Evolutionary conservation across 2,888 invertebrate genomes (phyloP).

Genomic region (Sisyra terminalis): DNA sequence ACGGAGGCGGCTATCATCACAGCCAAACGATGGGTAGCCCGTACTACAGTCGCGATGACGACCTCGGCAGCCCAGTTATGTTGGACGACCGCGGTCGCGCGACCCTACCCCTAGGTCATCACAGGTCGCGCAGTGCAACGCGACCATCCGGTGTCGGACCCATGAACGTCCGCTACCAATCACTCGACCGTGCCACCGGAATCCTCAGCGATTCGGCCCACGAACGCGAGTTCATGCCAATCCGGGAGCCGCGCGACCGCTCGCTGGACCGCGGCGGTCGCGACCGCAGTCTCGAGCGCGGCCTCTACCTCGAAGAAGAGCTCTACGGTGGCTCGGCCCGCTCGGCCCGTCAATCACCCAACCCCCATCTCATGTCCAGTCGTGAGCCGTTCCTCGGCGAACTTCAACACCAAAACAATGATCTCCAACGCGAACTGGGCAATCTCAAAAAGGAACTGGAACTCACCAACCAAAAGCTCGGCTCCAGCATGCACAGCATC

Average conservation of each 20-base stretch:
- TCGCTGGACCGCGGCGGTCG: conserved; percentile 44
- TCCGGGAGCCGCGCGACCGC: conserved; percentile 55
- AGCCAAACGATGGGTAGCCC: conserved; percentile 41
- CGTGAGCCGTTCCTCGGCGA: conserved; percentile 59
- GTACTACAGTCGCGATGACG: conserved; percentile 62
- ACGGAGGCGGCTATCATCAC: conserved; percentile 28
- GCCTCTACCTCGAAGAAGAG: conserved; percentile 53
- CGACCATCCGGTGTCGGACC: conserved; percentile 44
- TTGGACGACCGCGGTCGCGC: conserved; percentile 53
- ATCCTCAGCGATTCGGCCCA: conserved; percentile 47
- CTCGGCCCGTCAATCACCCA: conserved; percentile 54
- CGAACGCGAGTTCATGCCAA: conserved; percentile 77
- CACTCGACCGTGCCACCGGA: conserved; percentile 30
- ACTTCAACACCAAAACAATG: conserved; percentile 85
- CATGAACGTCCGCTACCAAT: conserved; percentile 39
- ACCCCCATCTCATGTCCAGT: conserved; percentile 37
- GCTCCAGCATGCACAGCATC: conserved; percentile 98
- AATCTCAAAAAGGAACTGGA: conserved; percentile 88
- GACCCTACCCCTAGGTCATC: conserved; percentile 46
- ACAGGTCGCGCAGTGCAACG: conserved; percentile 67
- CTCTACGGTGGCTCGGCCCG: conserved; percentile 36
- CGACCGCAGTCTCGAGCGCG: conserved; percentile 47
- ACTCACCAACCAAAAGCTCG: conserved; percentile 91
- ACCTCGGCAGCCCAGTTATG: conserved; percentile 72
- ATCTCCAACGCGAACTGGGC: conserved; percentile 81